A percentile compares a stretch with the other conserved stretches of the same genome.
Conservation (phyloP, 2,888 invertebrate genomes). For the Napeogenes sylphis region DNA sequence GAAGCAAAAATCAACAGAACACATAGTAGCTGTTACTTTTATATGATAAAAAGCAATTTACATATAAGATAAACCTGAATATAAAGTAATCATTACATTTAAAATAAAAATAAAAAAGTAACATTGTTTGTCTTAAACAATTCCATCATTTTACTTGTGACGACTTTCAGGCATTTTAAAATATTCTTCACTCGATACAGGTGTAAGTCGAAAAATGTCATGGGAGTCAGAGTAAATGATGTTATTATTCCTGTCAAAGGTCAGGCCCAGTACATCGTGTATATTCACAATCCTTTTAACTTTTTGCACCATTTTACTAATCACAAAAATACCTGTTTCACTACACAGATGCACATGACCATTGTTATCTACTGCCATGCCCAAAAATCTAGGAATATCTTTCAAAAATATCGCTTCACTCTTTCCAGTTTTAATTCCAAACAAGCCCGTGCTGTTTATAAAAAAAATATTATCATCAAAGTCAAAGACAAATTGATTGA, state of each 20-base stretch:
- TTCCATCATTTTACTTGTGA: too few relatives aligned
- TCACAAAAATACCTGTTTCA: conserved; percentile 58
- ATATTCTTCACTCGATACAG: conserved; percentile 30
- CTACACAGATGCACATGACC: conserved; percentile 54
- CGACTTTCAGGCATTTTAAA: conserved; percentile 9
- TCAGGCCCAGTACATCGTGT: conserved; percentile 54
- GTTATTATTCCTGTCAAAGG: conserved; percentile 58
- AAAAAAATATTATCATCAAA: conserved; percentile 52
- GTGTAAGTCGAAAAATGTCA: conserved; percentile 50
- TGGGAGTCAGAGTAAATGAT: conserved; percentile 63
- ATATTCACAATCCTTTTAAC: conserved; percentile 51
- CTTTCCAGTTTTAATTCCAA: conserved; percentile 43
- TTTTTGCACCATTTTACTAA: conserved; percentile 50
- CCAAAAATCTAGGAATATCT: conserved; percentile 49
- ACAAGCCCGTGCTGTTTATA: conserved; percentile 59
- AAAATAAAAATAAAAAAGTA: too few relatives aligned
- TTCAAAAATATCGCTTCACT: conserved; percentile 40
- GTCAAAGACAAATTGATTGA: conserved; percentile 63
- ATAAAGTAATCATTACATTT: too few relatives aligned
- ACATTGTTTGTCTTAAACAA: too few relatives aligned
- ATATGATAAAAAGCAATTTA: too few relatives aligned
- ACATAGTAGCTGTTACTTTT: too few relatives aligned
- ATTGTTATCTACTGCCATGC: conserved; percentile 53
- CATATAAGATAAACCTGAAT: too few relatives aligned
- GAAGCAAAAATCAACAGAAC: too few relatives aligned